phyloP scores from a whole-genome alignment of 1,140 invertebrate genomes.

The Drosophila ercepeae region DNA sequence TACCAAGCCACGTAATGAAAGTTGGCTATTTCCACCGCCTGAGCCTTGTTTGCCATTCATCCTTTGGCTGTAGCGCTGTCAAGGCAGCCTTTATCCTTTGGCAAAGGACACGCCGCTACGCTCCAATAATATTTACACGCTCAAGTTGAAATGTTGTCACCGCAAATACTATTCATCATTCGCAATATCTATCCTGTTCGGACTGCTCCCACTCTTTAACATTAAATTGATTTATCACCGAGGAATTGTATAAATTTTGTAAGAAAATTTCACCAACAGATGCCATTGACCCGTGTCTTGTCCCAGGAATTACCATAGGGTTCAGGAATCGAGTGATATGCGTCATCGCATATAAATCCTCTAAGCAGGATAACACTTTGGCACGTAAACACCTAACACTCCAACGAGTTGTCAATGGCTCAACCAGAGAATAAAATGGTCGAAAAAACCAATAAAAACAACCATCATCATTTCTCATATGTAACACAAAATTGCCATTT shows the following conservation, averaged over 20 bases:
- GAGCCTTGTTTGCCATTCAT: slow-evolving; percentile 11
- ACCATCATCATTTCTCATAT: slow-evolving; percentile 49
- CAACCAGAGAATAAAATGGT: slow-evolving; percentile 57
- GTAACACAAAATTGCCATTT: not conserved
- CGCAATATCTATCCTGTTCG: slow-evolving; percentile 29
- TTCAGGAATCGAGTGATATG: slow-evolving; percentile 43
- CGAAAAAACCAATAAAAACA: slow-evolving; percentile 69
- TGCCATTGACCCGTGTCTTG: slow-evolving; percentile 34
- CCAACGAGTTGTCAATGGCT: slow-evolving; percentile 68
- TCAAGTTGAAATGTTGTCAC: slow-evolving; percentile 55
- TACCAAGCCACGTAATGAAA: not conserved
- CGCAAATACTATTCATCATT: slow-evolving; percentile 75
- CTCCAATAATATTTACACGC: slow-evolving; percentile 76
- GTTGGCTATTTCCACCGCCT: not conserved
- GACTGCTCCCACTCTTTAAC: slow-evolving; percentile 20
- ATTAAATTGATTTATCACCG: slow-evolving; percentile 72
- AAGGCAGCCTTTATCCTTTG: slow-evolving; percentile 48
- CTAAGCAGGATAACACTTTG: slow-evolving; percentile 67
- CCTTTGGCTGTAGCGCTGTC: slow-evolving; percentile 43
- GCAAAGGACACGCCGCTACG: slow-evolving; percentile 29
- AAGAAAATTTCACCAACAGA: slow-evolving; percentile 35
- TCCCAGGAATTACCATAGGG: not conserved
- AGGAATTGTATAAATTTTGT: slow-evolving; percentile 65
- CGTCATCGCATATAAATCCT: slow-evolving; percentile 47
- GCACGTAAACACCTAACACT: slow-evolving; percentile 73